Evolutionary conservation across 1,140 invertebrate species (phyloP).

Genomic region (Calliopsis andreniformis): DNA sequence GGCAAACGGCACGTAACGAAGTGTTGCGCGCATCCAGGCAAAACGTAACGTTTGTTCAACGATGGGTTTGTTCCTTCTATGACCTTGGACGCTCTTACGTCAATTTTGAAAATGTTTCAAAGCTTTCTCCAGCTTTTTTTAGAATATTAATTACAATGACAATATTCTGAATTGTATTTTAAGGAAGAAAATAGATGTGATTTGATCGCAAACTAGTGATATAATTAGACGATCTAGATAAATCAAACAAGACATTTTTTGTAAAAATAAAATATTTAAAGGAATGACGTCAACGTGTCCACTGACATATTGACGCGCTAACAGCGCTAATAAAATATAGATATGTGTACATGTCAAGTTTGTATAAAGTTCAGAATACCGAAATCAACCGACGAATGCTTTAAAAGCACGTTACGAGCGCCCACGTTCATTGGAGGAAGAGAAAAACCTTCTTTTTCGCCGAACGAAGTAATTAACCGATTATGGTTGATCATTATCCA

Average conservation of each 20-base stretch:
- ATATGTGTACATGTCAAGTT: no score
- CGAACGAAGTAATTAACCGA: not conserved
- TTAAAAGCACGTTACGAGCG: not conserved
- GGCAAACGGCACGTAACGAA: conserved; percentile 20
- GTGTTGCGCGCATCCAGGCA: not conserved
- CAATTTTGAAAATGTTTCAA: not conserved
- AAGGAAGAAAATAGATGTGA: no score
- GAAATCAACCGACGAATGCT: no score
- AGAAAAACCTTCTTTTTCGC: not conserved
- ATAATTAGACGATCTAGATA: no score
- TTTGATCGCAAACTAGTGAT: no score
- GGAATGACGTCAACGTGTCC: not conserved
- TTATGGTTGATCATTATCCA: conserved; percentile 14
- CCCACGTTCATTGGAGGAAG: not conserved
- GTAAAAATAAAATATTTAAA: not conserved
- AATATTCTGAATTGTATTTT: no score
- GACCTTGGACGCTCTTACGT: conserved; percentile 1
- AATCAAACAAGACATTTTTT: no score
- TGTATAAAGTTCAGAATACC: no score
- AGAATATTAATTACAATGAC: no score
- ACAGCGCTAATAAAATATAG: no score
- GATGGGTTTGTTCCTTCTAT: conserved; percentile 15
- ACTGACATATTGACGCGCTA: not conserved
- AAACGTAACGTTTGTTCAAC: not conserved
- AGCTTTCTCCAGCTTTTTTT: no score